Evolutionary conservation across 2,797 vertebrate species (phyloP).

Genomic region (Emydoidea blandingii): DNA sequence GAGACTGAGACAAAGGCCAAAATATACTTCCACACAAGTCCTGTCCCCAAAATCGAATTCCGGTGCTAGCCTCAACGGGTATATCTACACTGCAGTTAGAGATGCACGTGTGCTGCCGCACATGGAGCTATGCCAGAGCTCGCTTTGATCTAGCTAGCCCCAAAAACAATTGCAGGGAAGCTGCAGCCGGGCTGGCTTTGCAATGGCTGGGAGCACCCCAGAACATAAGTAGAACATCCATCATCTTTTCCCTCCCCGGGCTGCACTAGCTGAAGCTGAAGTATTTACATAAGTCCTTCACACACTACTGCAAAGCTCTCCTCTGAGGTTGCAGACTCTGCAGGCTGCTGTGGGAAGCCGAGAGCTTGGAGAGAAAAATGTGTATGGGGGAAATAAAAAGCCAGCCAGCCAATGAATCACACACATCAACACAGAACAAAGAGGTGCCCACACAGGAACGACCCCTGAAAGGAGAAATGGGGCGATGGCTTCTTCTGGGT

Average conservation of each 20-base stretch:
- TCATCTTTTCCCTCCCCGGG: neutral
- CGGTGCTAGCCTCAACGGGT: neutral
- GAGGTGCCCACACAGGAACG: neutral
- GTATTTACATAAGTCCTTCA: neutral
- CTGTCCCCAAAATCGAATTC: neutral
- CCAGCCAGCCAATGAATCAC: neutral
- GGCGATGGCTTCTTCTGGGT: neutral
- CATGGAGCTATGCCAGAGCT: neutral
- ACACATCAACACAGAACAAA: neutral
- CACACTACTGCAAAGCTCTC: neutral
- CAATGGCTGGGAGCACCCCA: neutral
- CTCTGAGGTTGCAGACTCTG: neutral
- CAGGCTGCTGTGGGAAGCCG: neutral
- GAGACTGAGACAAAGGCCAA: neutral
- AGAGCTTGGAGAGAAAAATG: neutral
- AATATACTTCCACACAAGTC: neutral
- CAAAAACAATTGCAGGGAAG: neutral
- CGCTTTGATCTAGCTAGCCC: neutral
- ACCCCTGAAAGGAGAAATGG: constrained; percentile 9
- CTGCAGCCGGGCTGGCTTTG: neutral
- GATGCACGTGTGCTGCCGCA: neutral
- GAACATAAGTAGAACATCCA: neutral
- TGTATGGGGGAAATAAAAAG: constrained; percentile 16
- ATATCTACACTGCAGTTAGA: neutral
- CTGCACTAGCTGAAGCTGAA: rapidly evolving